These are phyloP conservation scores for Drepana falcataria DNA, from an alignment of 2,888 invertebrate genomes.

Conservation along the genomic window DNA sequence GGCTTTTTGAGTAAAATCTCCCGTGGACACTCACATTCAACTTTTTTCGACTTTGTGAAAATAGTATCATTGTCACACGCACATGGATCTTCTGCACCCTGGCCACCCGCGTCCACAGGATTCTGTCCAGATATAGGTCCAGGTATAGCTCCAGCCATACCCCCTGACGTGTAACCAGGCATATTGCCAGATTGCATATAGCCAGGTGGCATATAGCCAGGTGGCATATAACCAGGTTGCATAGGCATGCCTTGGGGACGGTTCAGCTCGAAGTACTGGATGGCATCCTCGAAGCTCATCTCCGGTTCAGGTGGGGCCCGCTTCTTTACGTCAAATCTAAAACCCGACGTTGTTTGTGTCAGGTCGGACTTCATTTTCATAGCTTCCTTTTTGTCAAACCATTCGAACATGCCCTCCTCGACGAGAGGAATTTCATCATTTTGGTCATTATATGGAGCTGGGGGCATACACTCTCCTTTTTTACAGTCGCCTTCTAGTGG, in stretches of 20 bases:
- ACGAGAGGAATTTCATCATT: neutral
- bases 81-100: neutral
- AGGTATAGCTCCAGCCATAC: neutral
- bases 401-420: slow-evolving; percentile 4
- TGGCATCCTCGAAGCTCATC: slow-evolving; percentile 39
- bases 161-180: neutral
- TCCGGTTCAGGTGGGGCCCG: slow-evolving; percentile 18
- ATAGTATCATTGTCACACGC: slow-evolving; percentile 4
- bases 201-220: neutral
- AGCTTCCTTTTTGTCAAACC: slow-evolving; percentile 17
- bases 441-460: neutral
- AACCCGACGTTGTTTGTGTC: slow-evolving; percentile 45
- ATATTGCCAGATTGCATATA: neutral
- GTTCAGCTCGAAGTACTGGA: slow-evolving; percentile 19
- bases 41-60: slow-evolving; percentile 1
- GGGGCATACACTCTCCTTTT: neutral
- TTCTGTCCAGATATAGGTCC: neutral
- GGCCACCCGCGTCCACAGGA: neutral
- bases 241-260: neutral
- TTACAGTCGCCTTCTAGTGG: neutral
- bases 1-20: neutral
- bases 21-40: slow-evolving; percentile 33
- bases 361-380: slow-evolving; percentile 33
- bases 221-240: neutral
- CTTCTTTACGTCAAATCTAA: slow-evolving; percentile 28